phyloP scores from a whole-genome alignment of 2,797 vertebrate species.

The Falco columbarius region DNA sequence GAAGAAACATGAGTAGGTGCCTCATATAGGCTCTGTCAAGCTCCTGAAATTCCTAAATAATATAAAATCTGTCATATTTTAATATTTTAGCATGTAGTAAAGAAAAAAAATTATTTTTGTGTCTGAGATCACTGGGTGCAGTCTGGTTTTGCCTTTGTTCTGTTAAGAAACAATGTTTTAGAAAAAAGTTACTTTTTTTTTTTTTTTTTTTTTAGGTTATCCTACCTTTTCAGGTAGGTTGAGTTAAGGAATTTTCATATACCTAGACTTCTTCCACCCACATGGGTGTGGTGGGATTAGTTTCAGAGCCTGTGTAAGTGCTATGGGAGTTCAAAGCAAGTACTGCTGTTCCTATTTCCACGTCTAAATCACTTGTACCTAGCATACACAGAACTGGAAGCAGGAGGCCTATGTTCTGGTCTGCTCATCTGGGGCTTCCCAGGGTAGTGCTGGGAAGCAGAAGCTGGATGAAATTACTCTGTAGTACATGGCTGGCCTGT shows the following conservation, averaged over 20 bases:
- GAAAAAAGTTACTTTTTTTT: neutral
- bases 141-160: neutral
- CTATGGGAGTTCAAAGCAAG: slow-evolving; percentile 42
- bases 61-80: neutral
- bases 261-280: slow-evolving; percentile 21
- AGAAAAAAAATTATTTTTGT: neutral
- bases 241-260: slow-evolving; percentile 44
- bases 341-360: slow-evolving; percentile 23
- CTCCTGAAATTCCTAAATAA: neutral
- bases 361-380: neutral
- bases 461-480: neutral
- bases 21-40: neutral
- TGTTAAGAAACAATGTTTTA: neutral
- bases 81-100: neutral
- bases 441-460: neutral
- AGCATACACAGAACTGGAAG: neutral
- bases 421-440: slow-evolving; percentile 1
- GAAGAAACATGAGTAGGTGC: neutral
- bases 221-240: slow-evolving; percentile 45
- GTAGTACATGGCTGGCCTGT: neutral
- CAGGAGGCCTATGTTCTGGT: neutral
- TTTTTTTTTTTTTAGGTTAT: neutral
- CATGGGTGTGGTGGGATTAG: slow-evolving; percentile 49
- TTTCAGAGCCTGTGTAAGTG: slow-evolving; percentile 16
- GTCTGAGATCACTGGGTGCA: neutral